A percentile compares a stretch with the other conserved stretches of the same genome.
These are phyloP conservation scores for Paedocypris micromegethes DNA, from an alignment of 2,797 vertebrate species.

Conservation along the genomic window DNA sequence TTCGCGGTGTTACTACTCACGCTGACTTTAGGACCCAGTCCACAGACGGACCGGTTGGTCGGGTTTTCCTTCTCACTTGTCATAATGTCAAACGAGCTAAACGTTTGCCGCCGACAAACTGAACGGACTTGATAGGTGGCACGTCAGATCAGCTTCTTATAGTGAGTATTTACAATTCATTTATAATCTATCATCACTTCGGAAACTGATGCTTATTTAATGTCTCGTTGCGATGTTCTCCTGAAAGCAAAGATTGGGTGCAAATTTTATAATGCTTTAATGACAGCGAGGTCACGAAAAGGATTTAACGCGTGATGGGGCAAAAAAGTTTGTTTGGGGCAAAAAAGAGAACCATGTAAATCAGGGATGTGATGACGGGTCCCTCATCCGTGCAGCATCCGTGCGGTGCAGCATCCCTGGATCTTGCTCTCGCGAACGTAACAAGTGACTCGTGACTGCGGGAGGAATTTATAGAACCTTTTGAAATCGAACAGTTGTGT, in stretches of 20 bases:
- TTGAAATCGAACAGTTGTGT: neutral
- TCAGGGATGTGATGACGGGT: neutral
- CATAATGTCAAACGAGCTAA: conserved; percentile 16
- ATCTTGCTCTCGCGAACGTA: neutral
- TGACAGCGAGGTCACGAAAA: too few species aligned
- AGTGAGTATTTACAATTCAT: conserved; percentile 19
- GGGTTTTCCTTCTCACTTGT: conserved; percentile 4
- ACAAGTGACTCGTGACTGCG: conserved; percentile 11
- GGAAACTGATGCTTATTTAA: too few species aligned
- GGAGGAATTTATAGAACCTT: neutral
- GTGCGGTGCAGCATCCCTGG: too few species aligned
- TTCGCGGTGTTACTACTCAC: neutral
- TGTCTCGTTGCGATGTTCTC: too few species aligned
- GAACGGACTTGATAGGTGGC: neutral
- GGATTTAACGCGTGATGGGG: too few species aligned
- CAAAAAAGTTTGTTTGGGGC: too few species aligned
- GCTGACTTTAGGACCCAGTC: conserved; percentile 36
- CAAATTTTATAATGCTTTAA: neutral
- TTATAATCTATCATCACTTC: too few species aligned
- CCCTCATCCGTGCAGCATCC: conserved; percentile 10
- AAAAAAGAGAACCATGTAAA: neutral
- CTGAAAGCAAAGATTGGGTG: neutral
- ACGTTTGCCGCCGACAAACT: neutral
- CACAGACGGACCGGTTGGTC: neutral
- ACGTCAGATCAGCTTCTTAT: neutral